These are phyloP conservation scores for Cladorhizidae sp. DNA, from an alignment of 37 sponge, comb jelly and placozoan species.

Conservation along the genomic window DNA sequence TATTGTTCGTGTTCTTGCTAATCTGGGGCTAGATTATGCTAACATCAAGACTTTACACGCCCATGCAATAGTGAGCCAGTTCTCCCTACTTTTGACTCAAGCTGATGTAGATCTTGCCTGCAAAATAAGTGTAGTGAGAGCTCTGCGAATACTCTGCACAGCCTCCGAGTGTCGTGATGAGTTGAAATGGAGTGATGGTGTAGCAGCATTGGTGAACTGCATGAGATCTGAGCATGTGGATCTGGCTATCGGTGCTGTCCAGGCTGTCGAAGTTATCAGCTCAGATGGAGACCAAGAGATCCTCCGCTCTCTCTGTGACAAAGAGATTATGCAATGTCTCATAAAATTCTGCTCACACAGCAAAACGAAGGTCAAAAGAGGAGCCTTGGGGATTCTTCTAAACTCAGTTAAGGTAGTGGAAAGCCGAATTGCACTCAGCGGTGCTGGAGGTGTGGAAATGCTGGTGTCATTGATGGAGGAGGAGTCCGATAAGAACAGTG, in stretches of 20 bases:
- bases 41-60: neutral
- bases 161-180: conserved; percentile 23
- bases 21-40: conserved; percentile 28
- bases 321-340: conserved; percentile 16
- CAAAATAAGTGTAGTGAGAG: conserved; percentile 41
- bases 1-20: conserved; percentile 45
- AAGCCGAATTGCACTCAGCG: conserved; percentile 37
- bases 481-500: neutral
- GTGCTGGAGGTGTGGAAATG: conserved; percentile 59
- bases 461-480: conserved; percentile 17
- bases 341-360: neutral
- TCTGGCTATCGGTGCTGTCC: conserved; percentile 24
- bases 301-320: conserved; percentile 13
- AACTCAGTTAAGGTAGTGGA: conserved; percentile 33
- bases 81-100: conserved; percentile 4
- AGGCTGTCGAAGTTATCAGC: neutral
- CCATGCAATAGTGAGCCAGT: conserved; percentile 4
- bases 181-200: conserved; percentile 10
- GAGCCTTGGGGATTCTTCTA: conserved; percentile 16
- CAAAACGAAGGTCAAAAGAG: neutral
- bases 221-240: conserved; percentile 18
- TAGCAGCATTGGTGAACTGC: conserved; percentile 20
- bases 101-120: conserved; percentile 8
- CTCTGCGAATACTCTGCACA: conserved; percentile 18
- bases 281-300: conserved; percentile 17